These are phyloP conservation scores for Rhineura floridana DNA, from an alignment of 2,113 vertebrate genomes.

Conservation along the genomic window DNA sequence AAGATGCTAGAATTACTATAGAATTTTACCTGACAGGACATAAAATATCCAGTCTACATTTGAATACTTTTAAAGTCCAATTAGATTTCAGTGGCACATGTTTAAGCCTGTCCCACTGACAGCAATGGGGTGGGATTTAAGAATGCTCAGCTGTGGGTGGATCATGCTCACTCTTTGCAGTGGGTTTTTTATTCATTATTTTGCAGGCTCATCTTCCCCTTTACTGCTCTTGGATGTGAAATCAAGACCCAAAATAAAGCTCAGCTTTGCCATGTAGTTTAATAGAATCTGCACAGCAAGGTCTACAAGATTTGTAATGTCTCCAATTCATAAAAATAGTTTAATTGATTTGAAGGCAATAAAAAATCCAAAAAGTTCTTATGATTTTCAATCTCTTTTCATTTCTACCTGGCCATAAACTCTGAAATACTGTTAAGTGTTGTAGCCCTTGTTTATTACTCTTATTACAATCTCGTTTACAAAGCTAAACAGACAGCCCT, in stretches of 20 bases:
- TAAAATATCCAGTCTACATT: not conserved
- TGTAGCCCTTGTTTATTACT: conserved; percentile 56
- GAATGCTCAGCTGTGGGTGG: not conserved
- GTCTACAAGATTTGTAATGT: not conserved
- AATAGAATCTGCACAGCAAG: not conserved
- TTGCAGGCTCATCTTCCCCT: not conserved
- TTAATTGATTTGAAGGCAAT: conserved; percentile 29
- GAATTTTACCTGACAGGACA: not conserved
- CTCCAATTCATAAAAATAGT: not conserved
- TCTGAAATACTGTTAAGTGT: conserved; percentile 56
- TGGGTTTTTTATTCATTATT: not conserved
- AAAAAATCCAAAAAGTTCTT: not conserved
- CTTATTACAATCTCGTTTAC: conserved; percentile 58
- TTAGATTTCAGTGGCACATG: not conserved
- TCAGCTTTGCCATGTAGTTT: not conserved
- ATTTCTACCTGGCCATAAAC: conserved; percentile 34
- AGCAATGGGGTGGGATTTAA: not conserved
- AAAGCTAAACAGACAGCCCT: conserved; percentile 65
- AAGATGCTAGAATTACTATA: not conserved
- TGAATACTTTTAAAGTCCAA: not conserved
- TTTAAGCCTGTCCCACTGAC: not conserved
- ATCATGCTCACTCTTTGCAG: not conserved
- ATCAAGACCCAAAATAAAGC: not conserved
- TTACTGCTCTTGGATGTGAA: not conserved
- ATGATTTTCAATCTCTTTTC: conserved; percentile 25